Base-by-base conservation (phyloP, 2,888 invertebrate species). In the Priocnemis perturbator region DNA sequence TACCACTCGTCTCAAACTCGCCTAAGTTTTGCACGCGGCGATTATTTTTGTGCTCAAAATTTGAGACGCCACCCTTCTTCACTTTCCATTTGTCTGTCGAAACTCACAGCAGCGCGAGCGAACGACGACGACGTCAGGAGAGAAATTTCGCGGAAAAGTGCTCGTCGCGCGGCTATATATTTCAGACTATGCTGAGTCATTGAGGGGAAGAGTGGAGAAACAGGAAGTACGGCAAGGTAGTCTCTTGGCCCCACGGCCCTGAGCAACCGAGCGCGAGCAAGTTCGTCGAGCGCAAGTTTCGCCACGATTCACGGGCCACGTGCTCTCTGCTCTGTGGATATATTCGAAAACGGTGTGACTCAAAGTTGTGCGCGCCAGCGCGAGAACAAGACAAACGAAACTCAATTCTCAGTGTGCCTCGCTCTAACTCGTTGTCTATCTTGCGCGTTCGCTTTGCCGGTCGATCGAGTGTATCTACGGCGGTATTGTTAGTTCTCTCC, bases 231-330 rank as follows among this genome's bases (percentile, higher is more conserved):
- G 44, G 61, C 60, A 50, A 71, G 69, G 68, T 71, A 66, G 37
- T 37, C 37, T 37, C 37, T 37, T 37, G 37, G 70, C 50, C n/a
- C n/a, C 63, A 69, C 60, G 60, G 62, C 21, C 62, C 60, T 64
- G 67, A 59, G 67, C 73, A 71, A 70, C 73, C 65, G 69, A 69
- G 70, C 69, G 58, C 50, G 67, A 60, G 67, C 69, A 79, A 75
- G 71, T 79, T 77, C 79, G 68, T 69, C 67, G 50, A 47, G 59
- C 48, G 68, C 70, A 78, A 80, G 80, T 80, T 79, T 73, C 79
- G 71, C 50, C 60, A 59, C 68, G 71, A 75, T 79, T 79, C 76
- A 79, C 73, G 76, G 69, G 78, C 79, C 79, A 79, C 78, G 73
- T 78, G 78, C 50, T 50, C n/a, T 26, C 11, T 9, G 37, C 37